phyloP scores from a whole-genome alignment of 2,113 vertebrate genomes.

The Aegypius monachus region DNA sequence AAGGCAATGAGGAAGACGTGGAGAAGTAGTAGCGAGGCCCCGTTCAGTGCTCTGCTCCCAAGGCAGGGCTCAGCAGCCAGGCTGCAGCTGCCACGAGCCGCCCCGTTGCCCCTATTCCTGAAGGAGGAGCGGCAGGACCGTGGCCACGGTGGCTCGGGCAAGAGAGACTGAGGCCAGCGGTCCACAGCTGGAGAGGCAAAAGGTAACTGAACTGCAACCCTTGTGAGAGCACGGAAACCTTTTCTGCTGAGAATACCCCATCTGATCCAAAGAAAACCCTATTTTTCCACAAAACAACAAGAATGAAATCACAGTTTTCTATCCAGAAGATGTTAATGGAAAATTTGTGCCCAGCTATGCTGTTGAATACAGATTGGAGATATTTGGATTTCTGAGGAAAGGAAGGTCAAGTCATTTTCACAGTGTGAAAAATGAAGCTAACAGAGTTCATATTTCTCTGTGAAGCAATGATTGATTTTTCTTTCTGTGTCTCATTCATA shows the following conservation, averaged over 20 bases:
- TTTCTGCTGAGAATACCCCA: background rate
- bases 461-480: slow-evolving; percentile 55
- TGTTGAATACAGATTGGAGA: slow-evolving; percentile 57
- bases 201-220: background rate
- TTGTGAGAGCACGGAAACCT: background rate
- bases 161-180: background rate
- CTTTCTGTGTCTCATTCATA: slow-evolving; percentile 42
- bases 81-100: fast-evolving
- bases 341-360: slow-evolving; percentile 46
- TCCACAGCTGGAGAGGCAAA: background rate
- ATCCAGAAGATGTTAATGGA: slow-evolving; percentile 61
- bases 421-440: slow-evolving; percentile 62
- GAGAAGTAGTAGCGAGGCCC: background rate
- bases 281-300: slow-evolving; percentile 28
- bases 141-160: fast-evolving
- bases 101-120: background rate
- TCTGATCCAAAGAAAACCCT: background rate
- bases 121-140: background rate
- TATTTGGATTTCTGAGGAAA: slow-evolving; percentile 61
- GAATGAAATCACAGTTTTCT: slow-evolving; percentile 48
- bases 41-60: background rate
- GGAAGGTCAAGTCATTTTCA: slow-evolving; percentile 67
- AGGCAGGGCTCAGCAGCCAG: fast-evolving
- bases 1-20: background rate
- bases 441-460: slow-evolving; percentile 57